phyloP scores from a whole-genome alignment of 2,113 vertebrate species.

The Oryctolagus cuniculus region mOryCun1.1 NC_091441.1:39413501-39414000 shows the following conservation, averaged over 20 bases:
- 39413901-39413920: conserved; percentile 55
- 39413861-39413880: conserved; percentile 40
- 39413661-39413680: neutral
- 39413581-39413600: conserved; percentile 37
- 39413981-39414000: conserved; percentile 32
- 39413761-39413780: conserved; percentile 54
- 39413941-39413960: conserved; percentile 33
- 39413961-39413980: conserved; percentile 47
- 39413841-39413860: conserved; percentile 37
- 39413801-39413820: conserved; percentile 45
- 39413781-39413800: neutral
- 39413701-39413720: neutral
- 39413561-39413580: neutral
- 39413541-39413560: neutral
- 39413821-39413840: conserved; percentile 50
- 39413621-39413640: conserved; percentile 4
- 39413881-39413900: conserved; percentile 53
- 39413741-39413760: conserved; percentile 26
- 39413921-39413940: conserved; percentile 12
- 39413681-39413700: conserved; percentile 36
- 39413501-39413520: neutral
- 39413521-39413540: neutral
- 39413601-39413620: neutral
- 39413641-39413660: neutral
- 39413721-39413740: neutral